Evolutionary conservation across 2,113 vertebrate genomes (phyloP).

Genomic region (Clinocottus analis): DNA sequence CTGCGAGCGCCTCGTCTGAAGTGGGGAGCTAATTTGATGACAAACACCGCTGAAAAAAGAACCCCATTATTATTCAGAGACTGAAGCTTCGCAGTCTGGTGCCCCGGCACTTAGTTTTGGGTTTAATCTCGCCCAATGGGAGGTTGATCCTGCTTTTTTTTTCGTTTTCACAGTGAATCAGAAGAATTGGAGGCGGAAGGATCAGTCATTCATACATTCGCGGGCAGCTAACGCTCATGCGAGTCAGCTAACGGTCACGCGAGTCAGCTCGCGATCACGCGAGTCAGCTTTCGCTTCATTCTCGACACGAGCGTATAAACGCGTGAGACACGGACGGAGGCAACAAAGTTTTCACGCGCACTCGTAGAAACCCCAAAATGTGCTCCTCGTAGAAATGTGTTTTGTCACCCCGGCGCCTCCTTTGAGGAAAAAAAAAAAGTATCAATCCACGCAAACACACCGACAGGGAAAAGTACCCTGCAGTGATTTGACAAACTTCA

Average conservation of each 20-base stretch:
- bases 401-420: constrained; percentile 45
- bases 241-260: neutral
- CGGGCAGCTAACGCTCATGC: constrained; percentile 21
- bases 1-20: constrained; percentile 60
- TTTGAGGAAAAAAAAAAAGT: constrained; percentile 67
- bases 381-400: constrained; percentile 47
- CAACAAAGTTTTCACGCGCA: neutral
- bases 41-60: constrained; percentile 75
- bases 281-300: neutral
- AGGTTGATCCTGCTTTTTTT: constrained; percentile 52
- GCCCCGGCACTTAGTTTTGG: constrained; percentile 58
- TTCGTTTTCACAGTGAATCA: constrained; percentile 54
- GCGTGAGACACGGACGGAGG: neutral
- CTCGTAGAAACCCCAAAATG: constrained; percentile 16
- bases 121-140: constrained; percentile 67
- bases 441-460: constrained; percentile 59
- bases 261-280: neutral
- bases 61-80: constrained; percentile 67
- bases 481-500: constrained; percentile 76
- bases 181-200: constrained; percentile 32
- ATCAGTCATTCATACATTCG: constrained; percentile 43
- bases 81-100: constrained; percentile 56
- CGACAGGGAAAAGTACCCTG: constrained; percentile 55
- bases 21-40: constrained; percentile 74
- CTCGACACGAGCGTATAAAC: neutral